Evolutionary conservation across 2,113 vertebrate species (phyloP).

Genomic region (Barnardius zonarius): DNA sequence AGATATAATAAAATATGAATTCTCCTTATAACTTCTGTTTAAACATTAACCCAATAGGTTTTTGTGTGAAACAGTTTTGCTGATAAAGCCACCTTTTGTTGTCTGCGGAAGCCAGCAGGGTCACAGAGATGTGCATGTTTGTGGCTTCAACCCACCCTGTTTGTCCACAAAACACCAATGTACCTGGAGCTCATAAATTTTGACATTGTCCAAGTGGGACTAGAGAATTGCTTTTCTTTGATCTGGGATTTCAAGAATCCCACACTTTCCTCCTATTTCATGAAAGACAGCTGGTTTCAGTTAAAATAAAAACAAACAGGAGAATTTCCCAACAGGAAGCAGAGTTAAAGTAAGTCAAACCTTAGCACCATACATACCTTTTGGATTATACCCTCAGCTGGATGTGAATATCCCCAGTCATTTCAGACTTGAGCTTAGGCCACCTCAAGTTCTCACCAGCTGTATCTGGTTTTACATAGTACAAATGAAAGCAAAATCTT

Average conservation of each 20-base stretch:
- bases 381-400: not conserved
- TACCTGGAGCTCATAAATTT: conserved; percentile 12
- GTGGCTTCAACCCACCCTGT: not conserved
- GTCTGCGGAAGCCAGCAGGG: not conserved
- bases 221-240: conserved; percentile 2
- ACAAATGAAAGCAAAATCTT: not conserved
- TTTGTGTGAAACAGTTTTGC: not conserved
- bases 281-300: conserved; percentile 14
- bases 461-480: not conserved
- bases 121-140: not conserved
- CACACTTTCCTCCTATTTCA: not conserved
- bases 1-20: not conserved
- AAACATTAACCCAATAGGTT: not conserved
- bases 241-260: conserved; percentile 5
- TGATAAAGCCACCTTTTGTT: not conserved
- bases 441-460: not conserved
- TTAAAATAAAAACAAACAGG: not conserved
- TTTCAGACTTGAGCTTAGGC: not conserved
- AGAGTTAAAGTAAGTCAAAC: not conserved
- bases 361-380: not conserved
- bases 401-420: not conserved
- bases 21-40: not conserved
- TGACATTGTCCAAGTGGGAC: not conserved
- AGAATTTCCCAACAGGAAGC: conserved; percentile 7
- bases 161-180: not conserved